A percentile compares a stretch with the other conserved stretches of the same genome.
phyloP scores from a whole-genome alignment of 2,113 vertebrate genomes.

The Myotis yumanensis region DNA sequence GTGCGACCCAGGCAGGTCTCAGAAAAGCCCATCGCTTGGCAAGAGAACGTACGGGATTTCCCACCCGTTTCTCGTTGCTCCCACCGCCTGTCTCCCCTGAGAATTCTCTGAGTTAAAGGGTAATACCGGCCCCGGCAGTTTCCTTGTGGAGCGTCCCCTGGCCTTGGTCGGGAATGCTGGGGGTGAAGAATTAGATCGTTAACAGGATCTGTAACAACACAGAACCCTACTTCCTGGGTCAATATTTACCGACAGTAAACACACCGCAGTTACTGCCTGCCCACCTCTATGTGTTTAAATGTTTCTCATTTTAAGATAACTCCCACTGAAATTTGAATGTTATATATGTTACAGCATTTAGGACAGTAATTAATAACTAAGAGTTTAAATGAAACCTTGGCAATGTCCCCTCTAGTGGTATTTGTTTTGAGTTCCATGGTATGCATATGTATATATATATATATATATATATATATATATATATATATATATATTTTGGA shows the following conservation, averaged over 20 bases:
- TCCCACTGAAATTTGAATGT: background rate
- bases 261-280: background rate
- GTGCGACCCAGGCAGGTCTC: slow-evolving; percentile 25
- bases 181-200: background rate
- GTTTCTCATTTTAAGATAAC: background rate
- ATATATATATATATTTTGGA: too few relatives aligned
- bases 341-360: background rate
- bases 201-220: background rate
- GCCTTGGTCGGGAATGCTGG: background rate
- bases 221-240: background rate
- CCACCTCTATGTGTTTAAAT: background rate
- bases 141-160: background rate
- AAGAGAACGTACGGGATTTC: background rate
- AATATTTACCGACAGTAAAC: slow-evolving; percentile 29
- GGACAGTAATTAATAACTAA: background rate
- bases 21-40: slow-evolving; percentile 35
- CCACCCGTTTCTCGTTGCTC: background rate
- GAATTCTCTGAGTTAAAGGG: background rate
- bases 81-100: background rate
- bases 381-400: background rate
- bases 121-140: rapidly evolving
- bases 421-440: background rate
- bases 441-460: background rate
- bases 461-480: too few relatives aligned
- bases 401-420: too few relatives aligned